Base-by-base conservation (phyloP, 2,888 invertebrate species). In the Micoletzkya japonica region DNA sequence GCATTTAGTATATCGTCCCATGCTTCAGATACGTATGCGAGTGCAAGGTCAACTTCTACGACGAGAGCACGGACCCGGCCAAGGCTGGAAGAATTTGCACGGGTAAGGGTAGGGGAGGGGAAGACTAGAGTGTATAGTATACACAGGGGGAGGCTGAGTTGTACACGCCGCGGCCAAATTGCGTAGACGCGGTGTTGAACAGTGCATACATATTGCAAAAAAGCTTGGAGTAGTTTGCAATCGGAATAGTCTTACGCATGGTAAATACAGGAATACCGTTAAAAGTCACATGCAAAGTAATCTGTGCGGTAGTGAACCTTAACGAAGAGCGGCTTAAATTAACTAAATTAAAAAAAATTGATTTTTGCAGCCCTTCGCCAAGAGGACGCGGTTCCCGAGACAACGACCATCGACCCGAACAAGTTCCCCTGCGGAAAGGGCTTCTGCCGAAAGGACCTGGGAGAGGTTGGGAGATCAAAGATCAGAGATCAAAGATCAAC, bases 11-110 rank as follows among this genome's bases (percentile, higher is more conserved):
- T n/a, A 44, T 14, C 44, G 10, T 20, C 10, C 10, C 10, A 44
- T 44, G 44, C 10, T 44, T 44, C 44, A 44, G 44, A 50, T 67
- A 32, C 67, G 54, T 54, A 14, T 76, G 76, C 72, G 73, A 75
- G 57, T 83, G 83, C 72, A 77, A 76, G 59, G 74, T 73, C 30
- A 82, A 82, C 28, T 83, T 77, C 78, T 79, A 73, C 70, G 83
- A 83, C 72, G 76, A 79, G 49, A 74, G 76, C 39, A 71, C 74
- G 4, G 81, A 81, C 67, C 74, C 78, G 2, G 69, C 67, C 37
- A 70, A 73, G 69, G 74, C 81, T 17, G 84, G 84, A 70, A 71
- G 82, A 52, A 72, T 71, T 14, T 84, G 84, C 72, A 76, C 76
- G 70, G 75, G 79, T 80, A 59, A 73, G 77, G 39, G n/a, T n/a